Evolutionary conservation across 2,888 invertebrate species (phyloP).

Genomic region (Eudiplozoon nipponicum): DNA sequence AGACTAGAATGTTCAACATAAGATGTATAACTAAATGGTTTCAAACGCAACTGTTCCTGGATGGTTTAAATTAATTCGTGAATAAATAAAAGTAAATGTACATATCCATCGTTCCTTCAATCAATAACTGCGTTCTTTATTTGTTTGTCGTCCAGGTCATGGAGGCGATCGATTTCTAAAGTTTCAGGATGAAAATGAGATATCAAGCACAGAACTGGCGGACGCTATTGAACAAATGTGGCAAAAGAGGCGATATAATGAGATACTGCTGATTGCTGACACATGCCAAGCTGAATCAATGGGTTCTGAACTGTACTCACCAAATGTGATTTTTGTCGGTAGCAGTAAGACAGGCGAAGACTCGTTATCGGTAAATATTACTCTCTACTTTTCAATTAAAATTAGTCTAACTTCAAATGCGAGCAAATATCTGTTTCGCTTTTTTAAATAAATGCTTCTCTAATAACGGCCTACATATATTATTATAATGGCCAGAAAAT

Average conservation of each 20-base stretch:
- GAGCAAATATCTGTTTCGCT: too few relatives aligned
- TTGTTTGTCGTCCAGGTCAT: constrained; percentile 36
- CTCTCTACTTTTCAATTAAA: too few relatives aligned
- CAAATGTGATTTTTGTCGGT: constrained; percentile 77
- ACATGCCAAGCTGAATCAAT: constrained; percentile 95
- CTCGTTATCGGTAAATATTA: constrained; percentile 45
- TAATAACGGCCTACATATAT: too few relatives aligned
- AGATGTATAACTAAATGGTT: too few relatives aligned
- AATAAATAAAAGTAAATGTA: too few relatives aligned
- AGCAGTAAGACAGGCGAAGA: constrained; percentile 93
- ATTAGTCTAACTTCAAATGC: too few relatives aligned
- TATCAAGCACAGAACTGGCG: constrained; percentile 79
- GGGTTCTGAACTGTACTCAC: constrained; percentile 84
- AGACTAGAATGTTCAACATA: too few relatives aligned
- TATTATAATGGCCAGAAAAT: too few relatives aligned
- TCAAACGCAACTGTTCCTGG: too few relatives aligned
- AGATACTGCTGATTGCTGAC: constrained; percentile 86
- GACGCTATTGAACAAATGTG: constrained; percentile 99
- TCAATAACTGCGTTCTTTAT: not conserved
- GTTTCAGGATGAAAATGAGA: constrained; percentile 93
- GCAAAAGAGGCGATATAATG: constrained; percentile 84
- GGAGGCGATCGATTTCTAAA: constrained; percentile 95
- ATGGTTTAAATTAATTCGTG: too few relatives aligned
- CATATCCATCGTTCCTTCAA: not conserved
- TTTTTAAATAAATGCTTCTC: too few relatives aligned